These are phyloP conservation scores for Cancer borealis DNA, from an alignment of 2,888 invertebrate genomes.

Conservation along the genomic window DNA sequence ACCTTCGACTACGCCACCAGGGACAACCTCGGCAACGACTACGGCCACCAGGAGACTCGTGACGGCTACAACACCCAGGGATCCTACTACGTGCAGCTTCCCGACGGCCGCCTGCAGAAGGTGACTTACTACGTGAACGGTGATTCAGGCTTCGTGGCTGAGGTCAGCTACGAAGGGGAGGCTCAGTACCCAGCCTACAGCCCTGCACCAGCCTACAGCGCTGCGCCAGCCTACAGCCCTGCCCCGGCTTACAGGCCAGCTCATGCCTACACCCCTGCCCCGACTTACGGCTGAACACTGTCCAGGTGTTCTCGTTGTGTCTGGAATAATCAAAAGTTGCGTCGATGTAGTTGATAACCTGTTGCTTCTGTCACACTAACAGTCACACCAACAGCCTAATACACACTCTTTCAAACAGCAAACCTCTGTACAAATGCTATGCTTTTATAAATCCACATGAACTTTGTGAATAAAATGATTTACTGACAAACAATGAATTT, in stretches of 20 bases:
- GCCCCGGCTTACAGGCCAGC: neutral
- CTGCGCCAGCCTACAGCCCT: too few relatives aligned
- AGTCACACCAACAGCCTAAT: neutral
- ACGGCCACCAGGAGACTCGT: slow-evolving; percentile 62
- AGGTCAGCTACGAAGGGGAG: slow-evolving; percentile 56
- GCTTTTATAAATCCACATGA: too few relatives aligned
- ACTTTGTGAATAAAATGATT: too few relatives aligned
- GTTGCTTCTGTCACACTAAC: neutral
- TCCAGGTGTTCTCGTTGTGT: neutral
- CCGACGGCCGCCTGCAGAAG: slow-evolving; percentile 57
- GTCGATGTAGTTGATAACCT: neutral
- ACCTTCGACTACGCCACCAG: slow-evolving; percentile 52
- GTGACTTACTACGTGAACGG: slow-evolving; percentile 64
- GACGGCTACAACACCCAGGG: slow-evolving; percentile 64
- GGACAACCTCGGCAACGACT: slow-evolving; percentile 52
- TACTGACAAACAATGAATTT: too few relatives aligned
- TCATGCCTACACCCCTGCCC: neutral
- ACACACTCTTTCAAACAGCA: too few relatives aligned
- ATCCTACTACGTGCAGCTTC: slow-evolving; percentile 65
- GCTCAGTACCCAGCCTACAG: slow-evolving; percentile 55
- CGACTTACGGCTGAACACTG: neutral
- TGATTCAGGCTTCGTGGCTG: slow-evolving; percentile 64
- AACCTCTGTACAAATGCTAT: too few relatives aligned
- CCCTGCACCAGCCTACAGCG: too few relatives aligned
- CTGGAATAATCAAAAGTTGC: neutral